Conservation (phyloP, 2,113 vertebrate species). For the Zapornia atra region DNA sequence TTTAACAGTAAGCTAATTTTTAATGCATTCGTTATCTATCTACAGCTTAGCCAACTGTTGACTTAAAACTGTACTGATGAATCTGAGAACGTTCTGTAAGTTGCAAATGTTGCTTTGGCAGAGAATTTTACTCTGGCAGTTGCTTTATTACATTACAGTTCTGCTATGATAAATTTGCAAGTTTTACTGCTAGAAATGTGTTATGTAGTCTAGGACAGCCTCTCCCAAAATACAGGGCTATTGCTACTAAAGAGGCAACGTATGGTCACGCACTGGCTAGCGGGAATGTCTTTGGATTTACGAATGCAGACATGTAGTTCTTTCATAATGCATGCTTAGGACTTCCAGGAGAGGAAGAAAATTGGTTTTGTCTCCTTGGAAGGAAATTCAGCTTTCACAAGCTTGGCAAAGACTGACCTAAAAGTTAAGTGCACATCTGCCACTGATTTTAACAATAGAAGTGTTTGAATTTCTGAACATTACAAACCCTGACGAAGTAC, state of each 20-base stretch:
- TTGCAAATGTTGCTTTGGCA: not conserved
- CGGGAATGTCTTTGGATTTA: not conserved
- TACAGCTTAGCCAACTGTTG: not conserved
- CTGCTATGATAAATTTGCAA: not conserved
- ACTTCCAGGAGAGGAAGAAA: not conserved
- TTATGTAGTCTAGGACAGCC: not conserved
- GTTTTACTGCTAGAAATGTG: not conserved
- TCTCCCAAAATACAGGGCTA: not conserved
- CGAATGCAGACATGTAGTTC: fast-evolving
- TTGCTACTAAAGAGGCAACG: not conserved
- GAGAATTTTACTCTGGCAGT: not conserved
- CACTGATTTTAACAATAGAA: not conserved
- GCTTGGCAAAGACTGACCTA: not conserved
- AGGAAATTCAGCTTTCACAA: not conserved
- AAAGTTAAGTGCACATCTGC: not conserved
- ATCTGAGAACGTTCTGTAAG: not conserved
- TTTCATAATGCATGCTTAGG: not conserved
- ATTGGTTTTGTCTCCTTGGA: not conserved
- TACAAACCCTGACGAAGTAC: not conserved
- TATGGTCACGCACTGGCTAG: not conserved
- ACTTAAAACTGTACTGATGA: not conserved
- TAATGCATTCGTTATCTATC: not conserved
- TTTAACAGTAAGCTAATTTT: not conserved
- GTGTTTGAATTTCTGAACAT: not conserved
- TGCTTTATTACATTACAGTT: not conserved